Conservation (phyloP, 2,797 vertebrate genomes). For the Lutjanus campechanus region DNA sequence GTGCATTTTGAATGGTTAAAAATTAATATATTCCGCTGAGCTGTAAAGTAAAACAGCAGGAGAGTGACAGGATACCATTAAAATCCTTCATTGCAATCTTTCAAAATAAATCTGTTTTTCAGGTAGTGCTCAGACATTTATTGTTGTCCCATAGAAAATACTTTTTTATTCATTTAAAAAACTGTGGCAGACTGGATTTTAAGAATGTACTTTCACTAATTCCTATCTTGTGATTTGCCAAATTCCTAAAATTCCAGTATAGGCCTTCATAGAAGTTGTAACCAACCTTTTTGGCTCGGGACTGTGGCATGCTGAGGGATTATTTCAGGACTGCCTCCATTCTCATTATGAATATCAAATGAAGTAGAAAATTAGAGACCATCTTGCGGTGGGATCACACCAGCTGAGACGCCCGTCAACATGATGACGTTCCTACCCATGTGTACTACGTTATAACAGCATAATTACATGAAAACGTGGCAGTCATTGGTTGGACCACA, state of each 20-base stretch:
- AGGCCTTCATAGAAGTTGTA: background rate
- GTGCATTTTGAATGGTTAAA: background rate
- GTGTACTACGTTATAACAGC: too few species aligned
- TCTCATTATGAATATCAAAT: too few species aligned
- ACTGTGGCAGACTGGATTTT: background rate
- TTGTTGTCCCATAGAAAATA: background rate
- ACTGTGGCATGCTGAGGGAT: too few species aligned
- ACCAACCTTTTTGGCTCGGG: background rate
- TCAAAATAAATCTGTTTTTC: background rate
- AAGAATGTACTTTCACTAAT: too few species aligned
- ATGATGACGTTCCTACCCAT: too few species aligned
- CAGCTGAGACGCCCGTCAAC: too few species aligned
- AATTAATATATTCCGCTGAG: background rate
- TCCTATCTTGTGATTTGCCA: too few species aligned
- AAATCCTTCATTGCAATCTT: background rate
- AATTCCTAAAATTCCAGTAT: background rate
- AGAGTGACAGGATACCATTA: background rate
- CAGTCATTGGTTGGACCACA: too few species aligned
- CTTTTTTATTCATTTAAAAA: background rate
- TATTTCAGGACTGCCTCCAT: too few species aligned
- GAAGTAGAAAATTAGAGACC: too few species aligned
- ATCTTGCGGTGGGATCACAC: too few species aligned
- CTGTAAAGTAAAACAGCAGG: background rate
- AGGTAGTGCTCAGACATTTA: background rate
- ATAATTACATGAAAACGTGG: too few species aligned